Evolutionary conservation across 2,113 vertebrate species (phyloP).

Genomic region (Ivindomyrus marchei): DNA sequence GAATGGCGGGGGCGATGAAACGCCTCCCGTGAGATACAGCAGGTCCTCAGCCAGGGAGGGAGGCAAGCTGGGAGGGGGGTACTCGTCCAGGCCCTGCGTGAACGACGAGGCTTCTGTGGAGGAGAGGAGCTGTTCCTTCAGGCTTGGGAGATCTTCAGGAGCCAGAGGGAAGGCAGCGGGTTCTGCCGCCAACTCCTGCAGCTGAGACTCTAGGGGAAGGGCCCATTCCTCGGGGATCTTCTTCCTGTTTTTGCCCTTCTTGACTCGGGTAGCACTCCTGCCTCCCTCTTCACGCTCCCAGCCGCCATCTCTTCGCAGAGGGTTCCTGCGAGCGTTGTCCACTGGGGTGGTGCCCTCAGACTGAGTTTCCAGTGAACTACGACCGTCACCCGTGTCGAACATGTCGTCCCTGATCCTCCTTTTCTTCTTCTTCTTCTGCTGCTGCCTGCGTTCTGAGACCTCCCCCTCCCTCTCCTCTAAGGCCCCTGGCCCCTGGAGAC

Average conservation of each 20-base stretch:
- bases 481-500: slow-evolving; percentile 44
- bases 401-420: slow-evolving; percentile 56
- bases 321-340: slow-evolving; percentile 42
- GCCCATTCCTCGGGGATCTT: slow-evolving; percentile 67
- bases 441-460: slow-evolving; percentile 46
- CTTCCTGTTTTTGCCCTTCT: slow-evolving; percentile 61
- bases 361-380: slow-evolving; percentile 28
- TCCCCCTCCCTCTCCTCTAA: slow-evolving; percentile 54
- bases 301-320: slow-evolving; percentile 42
- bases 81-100: slow-evolving; percentile 30
- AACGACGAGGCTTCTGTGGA: slow-evolving; percentile 35
- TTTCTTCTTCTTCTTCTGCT: slow-evolving; percentile 69
- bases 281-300: slow-evolving; percentile 57
- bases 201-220: slow-evolving; percentile 44
- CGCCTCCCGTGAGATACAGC: slow-evolving; percentile 37
- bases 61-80: slow-evolving; percentile 28
- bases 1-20: slow-evolving; percentile 42
- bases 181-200: slow-evolving; percentile 37
- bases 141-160: slow-evolving; percentile 24
- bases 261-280: slow-evolving; percentile 50
- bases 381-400: slow-evolving; percentile 39
- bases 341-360: slow-evolving; percentile 35
- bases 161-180: slow-evolving; percentile 1
- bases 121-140: slow-evolving; percentile 22
- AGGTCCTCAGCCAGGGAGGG: slow-evolving; percentile 45